Evolutionary conservation across 2,888 invertebrate genomes (phyloP).

Genomic region (Rhogogaster chlorosoma): DNA sequence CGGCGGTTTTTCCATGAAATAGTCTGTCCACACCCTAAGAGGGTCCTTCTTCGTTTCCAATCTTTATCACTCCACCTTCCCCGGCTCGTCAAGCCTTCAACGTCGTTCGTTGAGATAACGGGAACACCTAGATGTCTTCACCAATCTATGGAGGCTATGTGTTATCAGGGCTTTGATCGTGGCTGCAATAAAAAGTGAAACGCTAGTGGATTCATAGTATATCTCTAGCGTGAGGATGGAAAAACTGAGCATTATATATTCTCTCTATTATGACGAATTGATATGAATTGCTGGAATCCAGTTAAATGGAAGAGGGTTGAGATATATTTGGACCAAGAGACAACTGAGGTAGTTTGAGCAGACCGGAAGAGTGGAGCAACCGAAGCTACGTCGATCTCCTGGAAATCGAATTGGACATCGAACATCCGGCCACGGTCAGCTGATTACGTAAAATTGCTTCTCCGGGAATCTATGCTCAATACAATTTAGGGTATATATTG

Average conservation of each 20-base stretch:
- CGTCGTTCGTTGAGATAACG: slow-evolving; percentile 24
- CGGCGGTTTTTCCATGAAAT: slow-evolving; percentile 4
- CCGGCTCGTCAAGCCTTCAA: slow-evolving; percentile 18
- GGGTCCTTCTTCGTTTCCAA: slow-evolving; percentile 21
- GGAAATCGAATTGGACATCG: background rate
- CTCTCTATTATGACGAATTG: background rate
- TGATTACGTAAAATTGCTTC: background rate
- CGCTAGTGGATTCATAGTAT: background rate
- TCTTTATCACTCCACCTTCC: slow-evolving; percentile 28
- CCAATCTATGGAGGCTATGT: background rate
- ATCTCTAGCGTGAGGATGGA: background rate
- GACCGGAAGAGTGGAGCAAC: background rate
- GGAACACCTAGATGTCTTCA: slow-evolving; percentile 18
- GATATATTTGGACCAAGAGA: background rate
- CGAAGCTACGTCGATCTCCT: background rate
- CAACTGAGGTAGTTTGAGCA: background rate
- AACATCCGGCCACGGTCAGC: background rate
- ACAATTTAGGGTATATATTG: too few species aligned
- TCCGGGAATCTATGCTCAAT: background rate
- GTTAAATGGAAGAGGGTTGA: background rate
- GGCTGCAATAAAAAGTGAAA: slow-evolving; percentile 12
- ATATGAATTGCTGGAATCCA: background rate
- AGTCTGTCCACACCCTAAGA: background rate
- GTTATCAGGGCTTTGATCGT: background rate
- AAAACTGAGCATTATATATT: background rate